Evolutionary conservation across 2,888 invertebrate species (phyloP).

Genomic region (Sthenelais limicola): DNA sequence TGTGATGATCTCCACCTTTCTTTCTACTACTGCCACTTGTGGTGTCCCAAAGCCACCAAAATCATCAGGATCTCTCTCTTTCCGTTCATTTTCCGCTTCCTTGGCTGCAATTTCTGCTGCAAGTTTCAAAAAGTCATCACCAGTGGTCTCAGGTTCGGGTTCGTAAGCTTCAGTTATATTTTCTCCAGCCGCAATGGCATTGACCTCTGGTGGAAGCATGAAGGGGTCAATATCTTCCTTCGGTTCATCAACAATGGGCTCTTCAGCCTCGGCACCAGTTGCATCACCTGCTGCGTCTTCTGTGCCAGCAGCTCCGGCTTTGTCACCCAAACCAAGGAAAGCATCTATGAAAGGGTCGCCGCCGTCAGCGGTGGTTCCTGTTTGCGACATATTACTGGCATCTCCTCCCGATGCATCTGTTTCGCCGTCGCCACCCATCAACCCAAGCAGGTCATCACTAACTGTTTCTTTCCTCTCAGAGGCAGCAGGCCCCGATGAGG

Average conservation of each 20-base stretch:
- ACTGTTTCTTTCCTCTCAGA: background rate
- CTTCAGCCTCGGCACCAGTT: background rate
- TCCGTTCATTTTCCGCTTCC: constrained; percentile 22
- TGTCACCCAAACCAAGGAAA: constrained; percentile 41
- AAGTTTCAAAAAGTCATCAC: constrained; percentile 32
- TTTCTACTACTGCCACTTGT: background rate
- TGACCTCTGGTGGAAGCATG: constrained; percentile 5
- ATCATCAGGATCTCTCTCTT: constrained; percentile 23
- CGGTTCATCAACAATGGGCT: background rate
- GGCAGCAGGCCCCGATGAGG: background rate
- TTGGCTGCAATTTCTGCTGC: constrained; percentile 25
- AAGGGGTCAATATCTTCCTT: constrained; percentile 28
- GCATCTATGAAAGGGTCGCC: constrained; percentile 39
- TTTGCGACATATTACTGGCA: constrained; percentile 12
- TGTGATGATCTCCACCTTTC: constrained; percentile 13
- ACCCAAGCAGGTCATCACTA: constrained; percentile 17
- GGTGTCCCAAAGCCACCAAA: constrained; percentile 28
- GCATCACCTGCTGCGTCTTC: constrained; percentile 25
- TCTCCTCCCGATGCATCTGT: background rate
- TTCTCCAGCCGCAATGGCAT: constrained; percentile 36
- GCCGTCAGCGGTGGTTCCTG: background rate
- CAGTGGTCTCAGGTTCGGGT: constrained; percentile 27
- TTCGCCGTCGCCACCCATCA: constrained; percentile 4
- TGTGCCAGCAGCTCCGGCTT: background rate
- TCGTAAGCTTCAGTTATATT: constrained; percentile 21